Base-by-base conservation (phyloP, 2,113 vertebrate species). In the Ophiodon elongatus region DNA sequence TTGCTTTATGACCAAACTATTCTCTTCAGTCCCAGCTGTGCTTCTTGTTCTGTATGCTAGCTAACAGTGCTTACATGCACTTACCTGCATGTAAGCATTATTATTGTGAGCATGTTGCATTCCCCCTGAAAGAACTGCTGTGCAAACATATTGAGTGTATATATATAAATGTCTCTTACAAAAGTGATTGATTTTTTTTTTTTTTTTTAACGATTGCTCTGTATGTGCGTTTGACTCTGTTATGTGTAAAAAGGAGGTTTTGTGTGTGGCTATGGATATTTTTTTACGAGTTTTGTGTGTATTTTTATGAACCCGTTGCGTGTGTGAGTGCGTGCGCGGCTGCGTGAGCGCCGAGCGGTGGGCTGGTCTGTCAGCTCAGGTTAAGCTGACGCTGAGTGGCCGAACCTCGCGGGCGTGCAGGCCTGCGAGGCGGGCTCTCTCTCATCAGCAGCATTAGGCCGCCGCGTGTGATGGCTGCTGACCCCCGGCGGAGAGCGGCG, bases 401-500 rank as follows among this genome's bases (percentile, higher is more conserved):
- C 92, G 88, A 82, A 85, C 93, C 94, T 91, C 70, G 85, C 83
- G 94, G 93, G 62, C 43, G 85, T 73, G 54, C 69, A 62, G 71
- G 92, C 88, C 94, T 59, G 83, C 73, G 70, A 92, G 94, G 91
- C 76, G 59, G 90, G 81, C 93, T 95, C 92, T 89, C 83, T 92
- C 95, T 96, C 95, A 96, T 96, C 95, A 96, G 94, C 90, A 94
- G 92, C 94, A 96, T 96, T 96, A 95, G 92, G 91, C 84, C 85
- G 54, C 82, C 14, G 86, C 76, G 87, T 43, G 89, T 96, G 95
- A 96, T 95, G 95, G 93, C 90, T 95, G 91, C 91, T 93, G 93
- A 94, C 94, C 95, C 84, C 91, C 88, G 94, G 92, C 90, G 50
- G 78, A 75, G 87, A 75, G 87, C 84, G 27, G 11, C 57, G 88